Base-by-base conservation (phyloP, 2,113 vertebrate genomes). In the Oryzias melastigma region DNA sequence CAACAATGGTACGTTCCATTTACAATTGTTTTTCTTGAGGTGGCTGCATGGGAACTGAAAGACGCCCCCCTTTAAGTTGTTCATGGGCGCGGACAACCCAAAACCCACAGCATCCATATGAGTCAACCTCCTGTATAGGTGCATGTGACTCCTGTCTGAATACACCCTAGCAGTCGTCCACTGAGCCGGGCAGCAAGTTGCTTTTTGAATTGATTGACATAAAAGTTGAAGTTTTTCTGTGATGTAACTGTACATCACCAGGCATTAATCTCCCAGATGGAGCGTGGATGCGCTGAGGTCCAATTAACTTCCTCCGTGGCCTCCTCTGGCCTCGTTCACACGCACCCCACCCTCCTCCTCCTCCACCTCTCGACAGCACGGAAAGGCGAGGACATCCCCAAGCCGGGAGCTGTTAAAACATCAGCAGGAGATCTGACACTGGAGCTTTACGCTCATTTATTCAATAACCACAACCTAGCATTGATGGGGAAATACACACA, bases 221-320 rank as follows among this genome's bases (percentile, higher is more conserved):
- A 12, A 10, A 35, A 35, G 10, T 35, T 10, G 8, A 12, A 2
- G 29, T 35, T 35, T 35, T 35, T 35, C 29, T 35, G 3, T 35
- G 29, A 35, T 35, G 29, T 35, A 12, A 35, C 8, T 35, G 62
- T 53, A 71, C 67, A 83, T 81, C 68, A 40, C 50, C 54, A 68
- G 44, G 70, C 48, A 74, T 89, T 81, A 77, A 84, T 83, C 68
- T 73, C 68, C 64, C 65, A 61, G 55, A 50, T 4, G 4, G 52
- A 69, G 76, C 77, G 78, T 60, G 75, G 76, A 84, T 78, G 75
- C 70, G 51, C 24, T 13, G 42, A 74, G 78, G 77, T 83, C 80
- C 78, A 83, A 85, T 90, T 85, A 86, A 79, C 58, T 81, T 70
- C 57, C 69, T 71, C 51, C 56, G 59, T 55, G 42, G 69, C 22